Base-by-base conservation (phyloP, 2,113 vertebrate species). In the Muscicapa adusta region DNA sequence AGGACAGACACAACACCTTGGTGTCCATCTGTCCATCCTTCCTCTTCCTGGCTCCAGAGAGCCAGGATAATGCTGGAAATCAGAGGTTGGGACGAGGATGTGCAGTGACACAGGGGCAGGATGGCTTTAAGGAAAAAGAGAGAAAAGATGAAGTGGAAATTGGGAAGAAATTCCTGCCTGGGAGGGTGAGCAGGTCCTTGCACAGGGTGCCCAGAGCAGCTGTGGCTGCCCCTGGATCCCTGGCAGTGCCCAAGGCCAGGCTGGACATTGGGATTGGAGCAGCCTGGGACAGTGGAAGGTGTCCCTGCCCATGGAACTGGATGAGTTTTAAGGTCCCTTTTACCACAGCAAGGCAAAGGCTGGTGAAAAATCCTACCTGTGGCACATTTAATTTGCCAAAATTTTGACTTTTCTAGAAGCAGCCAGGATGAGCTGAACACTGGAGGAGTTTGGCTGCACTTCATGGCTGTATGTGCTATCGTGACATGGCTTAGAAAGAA, bases 1-100 rank as follows among this genome's bases (percentile, higher is more conserved):
- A n/a, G 61, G 15, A 31, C 38, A 38, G 18, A 18, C 42, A 22
- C 26, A 51, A 83, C 19, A 8, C 24, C 43, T 54, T 9, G 17
- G 31, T 43, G 25, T 83, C 71, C 22, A 0, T 54, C 61, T 54
- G 23, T 53, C 45, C 8, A 1, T 18, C 68, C 0, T 7, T 23
- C 22, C 24, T 28, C 4, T 9, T 40, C 40, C 40, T 40, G 40
- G 40, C 40, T 40, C 40, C 13, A 31, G 58, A 38, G 79, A 57
- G 10, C 0, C 0, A 60, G 40, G 40, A 5, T 14, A 15, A 8
- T 3, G 34, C 33, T 26, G 57, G 58, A 29, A 14, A 24, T 36
- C 12, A 2, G 0, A 45, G 45, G 63, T 14, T 40, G 71, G 53
- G 43, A 50, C 29, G 16, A 15, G 48, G 16, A 38, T 40, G 40